Evolutionary conservation across 2,113 vertebrate species (phyloP).

Genomic region (Tychaedon coryphoeus): DNA sequence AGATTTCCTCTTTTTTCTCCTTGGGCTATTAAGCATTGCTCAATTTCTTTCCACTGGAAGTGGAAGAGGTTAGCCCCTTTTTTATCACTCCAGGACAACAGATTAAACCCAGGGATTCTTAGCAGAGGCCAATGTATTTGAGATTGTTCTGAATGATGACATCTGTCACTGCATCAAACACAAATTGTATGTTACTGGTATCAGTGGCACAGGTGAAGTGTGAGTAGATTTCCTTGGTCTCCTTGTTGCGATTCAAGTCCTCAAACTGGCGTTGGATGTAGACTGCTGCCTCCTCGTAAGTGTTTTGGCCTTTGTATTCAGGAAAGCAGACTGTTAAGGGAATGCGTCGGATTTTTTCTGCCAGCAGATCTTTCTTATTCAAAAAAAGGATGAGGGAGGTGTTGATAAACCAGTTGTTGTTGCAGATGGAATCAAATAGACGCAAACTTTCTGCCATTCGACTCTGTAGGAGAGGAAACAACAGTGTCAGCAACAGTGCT

Average conservation of each 20-base stretch:
- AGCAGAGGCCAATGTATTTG: conserved; percentile 99
- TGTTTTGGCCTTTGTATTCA: conserved; percentile 98
- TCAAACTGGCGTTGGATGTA: conserved; percentile 98
- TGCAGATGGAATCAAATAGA: conserved; percentile 99
- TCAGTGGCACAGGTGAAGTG: conserved; percentile 91
- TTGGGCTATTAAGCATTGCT: conserved; percentile 36
- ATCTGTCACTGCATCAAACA: conserved; percentile 98
- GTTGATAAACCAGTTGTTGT: conserved; percentile 99
- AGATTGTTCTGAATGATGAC: conserved; percentile 99
- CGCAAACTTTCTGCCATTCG: conserved; percentile 99
- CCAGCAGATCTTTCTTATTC: conserved; percentile 99
- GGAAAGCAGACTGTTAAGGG: conserved; percentile 95
- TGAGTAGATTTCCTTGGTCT: conserved; percentile 99
- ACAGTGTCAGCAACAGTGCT: neutral
- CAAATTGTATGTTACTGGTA: conserved; percentile 99
- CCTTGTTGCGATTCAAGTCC: conserved; percentile 99
- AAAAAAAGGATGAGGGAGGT: conserved; percentile 99
- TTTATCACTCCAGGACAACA: conserved; percentile 28
- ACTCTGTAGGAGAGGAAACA: conserved; percentile 77
- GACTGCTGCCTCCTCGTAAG: conserved; percentile 96
- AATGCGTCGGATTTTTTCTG: conserved; percentile 98
- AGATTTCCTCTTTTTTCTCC: conserved; percentile 37
- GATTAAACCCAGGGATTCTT: conserved; percentile 62
- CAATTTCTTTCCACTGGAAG: conserved; percentile 4
- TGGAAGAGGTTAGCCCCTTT: conserved; percentile 33